Percentiles rank a stretch among this genome's conserved stretches.
Conservation (phyloP, 2,888 invertebrate species). For the Drosophila subsilvestris region DNA sequence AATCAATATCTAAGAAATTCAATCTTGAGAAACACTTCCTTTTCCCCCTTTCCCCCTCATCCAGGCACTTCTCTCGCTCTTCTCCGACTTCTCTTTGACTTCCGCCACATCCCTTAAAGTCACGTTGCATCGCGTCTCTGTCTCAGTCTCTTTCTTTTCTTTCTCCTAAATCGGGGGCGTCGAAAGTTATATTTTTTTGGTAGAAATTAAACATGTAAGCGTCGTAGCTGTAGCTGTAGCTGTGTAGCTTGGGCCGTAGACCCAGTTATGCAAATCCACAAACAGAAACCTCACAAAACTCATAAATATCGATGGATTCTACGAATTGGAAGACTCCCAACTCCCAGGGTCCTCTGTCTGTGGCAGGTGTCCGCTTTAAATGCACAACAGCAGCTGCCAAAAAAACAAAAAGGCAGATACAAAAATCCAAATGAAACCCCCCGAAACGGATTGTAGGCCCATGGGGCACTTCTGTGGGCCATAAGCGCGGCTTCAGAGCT, state of each 20-base stretch:
- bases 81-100: conserved; percentile 45
- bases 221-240: conserved; percentile 66
- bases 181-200: conserved; percentile 64
- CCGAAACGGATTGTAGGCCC: conserved; percentile 32
- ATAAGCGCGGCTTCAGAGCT: neutral
- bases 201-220: conserved; percentile 72
- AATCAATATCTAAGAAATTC: conserved; percentile 80
- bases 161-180: conserved; percentile 40
- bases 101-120: conserved; percentile 65
- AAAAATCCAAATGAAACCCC: conserved; percentile 16
- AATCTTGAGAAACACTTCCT: conserved; percentile 25
- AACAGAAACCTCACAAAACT: conserved; percentile 55
- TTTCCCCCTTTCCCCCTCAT: neutral
- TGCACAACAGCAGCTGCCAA: conserved; percentile 71
- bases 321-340: conserved; percentile 58
- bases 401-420: conserved; percentile 10
- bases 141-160: conserved; percentile 29
- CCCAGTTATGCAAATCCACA: conserved; percentile 82
- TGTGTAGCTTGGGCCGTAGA: conserved; percentile 66
- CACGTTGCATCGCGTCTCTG: conserved; percentile 3
- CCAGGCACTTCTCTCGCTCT: neutral
- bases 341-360: conserved; percentile 38
- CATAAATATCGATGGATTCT: conserved; percentile 78
- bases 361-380: conserved; percentile 71
- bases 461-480: conserved; percentile 11